phyloP scores from a whole-genome alignment of 2,888 invertebrate species.

The Tetramorium bicarinatum region DNA sequence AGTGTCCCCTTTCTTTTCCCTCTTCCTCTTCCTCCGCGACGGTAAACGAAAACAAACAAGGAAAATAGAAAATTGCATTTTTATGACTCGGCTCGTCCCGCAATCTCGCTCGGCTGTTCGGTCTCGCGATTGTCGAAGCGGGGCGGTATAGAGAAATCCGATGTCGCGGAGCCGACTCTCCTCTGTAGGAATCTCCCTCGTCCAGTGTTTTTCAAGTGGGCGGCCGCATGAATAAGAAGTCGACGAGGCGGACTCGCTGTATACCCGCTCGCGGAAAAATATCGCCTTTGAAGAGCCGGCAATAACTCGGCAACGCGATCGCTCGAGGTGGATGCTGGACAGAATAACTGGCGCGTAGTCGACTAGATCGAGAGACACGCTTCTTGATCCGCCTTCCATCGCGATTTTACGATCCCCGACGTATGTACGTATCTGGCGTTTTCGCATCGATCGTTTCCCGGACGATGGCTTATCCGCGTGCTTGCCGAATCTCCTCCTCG shows the following conservation, averaged over 20 bases:
- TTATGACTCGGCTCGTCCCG: constrained; percentile 52
- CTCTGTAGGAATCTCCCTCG: background rate
- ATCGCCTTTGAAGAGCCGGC: constrained; percentile 65
- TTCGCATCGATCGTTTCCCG: background rate
- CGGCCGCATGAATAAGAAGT: constrained; percentile 60
- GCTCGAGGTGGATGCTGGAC: constrained; percentile 58
- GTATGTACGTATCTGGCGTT: background rate
- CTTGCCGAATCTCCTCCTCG: background rate
- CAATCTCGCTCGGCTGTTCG: constrained; percentile 27
- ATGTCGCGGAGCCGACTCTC: constrained; percentile 1
- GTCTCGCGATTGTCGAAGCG: constrained; percentile 50
- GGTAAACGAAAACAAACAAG: constrained; percentile 30
- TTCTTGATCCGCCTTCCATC: background rate
- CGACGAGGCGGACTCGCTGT: constrained; percentile 25
- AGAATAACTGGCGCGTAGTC: constrained; percentile 58
- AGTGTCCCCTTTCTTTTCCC: background rate
- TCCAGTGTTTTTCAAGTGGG: constrained; percentile 46
- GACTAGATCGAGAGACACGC: constrained; percentile 54
- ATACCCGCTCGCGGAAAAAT: constrained; percentile 61
- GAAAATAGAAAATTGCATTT: constrained; percentile 57
- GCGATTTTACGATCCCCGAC: background rate
- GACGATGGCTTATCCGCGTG: background rate
- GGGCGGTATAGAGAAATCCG: constrained; percentile 46
- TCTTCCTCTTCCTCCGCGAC: background rate
- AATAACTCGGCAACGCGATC: constrained; percentile 64